These are phyloP conservation scores for Myanophis thanlyinensis DNA, from an alignment of 2,113 vertebrate genomes.

Conservation along the genomic window DNA sequence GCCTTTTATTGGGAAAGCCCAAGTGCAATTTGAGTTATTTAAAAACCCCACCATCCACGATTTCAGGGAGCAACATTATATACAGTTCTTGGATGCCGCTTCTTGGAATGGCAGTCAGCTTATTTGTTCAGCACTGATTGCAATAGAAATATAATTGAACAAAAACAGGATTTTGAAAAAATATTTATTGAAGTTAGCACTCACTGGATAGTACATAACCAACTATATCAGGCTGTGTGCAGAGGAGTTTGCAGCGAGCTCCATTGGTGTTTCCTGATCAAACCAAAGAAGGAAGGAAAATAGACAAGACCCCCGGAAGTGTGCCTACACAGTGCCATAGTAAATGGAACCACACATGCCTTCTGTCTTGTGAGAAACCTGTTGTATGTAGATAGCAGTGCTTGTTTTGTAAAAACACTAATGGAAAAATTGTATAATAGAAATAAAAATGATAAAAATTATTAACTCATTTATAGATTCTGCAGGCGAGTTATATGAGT, in stretches of 20 bases:
- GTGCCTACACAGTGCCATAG: background rate
- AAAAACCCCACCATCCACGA: background rate
- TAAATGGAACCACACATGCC: background rate
- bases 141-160: background rate
- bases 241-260: too few species aligned
- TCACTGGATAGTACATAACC: background rate
- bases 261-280: background rate
- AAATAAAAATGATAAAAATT: background rate
- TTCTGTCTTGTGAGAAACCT: background rate
- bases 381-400: background rate
- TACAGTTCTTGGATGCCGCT: background rate
- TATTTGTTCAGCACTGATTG: background rate
- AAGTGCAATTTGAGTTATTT: background rate
- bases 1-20: background rate
- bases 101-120: background rate
- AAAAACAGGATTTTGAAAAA: background rate
- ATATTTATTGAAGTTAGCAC: background rate
- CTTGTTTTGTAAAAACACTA: background rate
- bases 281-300: background rate
- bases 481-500: background rate
- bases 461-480: background rate
- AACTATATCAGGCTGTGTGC: background rate
- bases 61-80: background rate
- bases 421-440: background rate
- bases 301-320: background rate